A percentile compares a stretch with the other conserved stretches of the same genome.
These are phyloP conservation scores for Rallus limicola DNA, from an alignment of 2,113 vertebrate species.

Conservation along the genomic window DNA sequence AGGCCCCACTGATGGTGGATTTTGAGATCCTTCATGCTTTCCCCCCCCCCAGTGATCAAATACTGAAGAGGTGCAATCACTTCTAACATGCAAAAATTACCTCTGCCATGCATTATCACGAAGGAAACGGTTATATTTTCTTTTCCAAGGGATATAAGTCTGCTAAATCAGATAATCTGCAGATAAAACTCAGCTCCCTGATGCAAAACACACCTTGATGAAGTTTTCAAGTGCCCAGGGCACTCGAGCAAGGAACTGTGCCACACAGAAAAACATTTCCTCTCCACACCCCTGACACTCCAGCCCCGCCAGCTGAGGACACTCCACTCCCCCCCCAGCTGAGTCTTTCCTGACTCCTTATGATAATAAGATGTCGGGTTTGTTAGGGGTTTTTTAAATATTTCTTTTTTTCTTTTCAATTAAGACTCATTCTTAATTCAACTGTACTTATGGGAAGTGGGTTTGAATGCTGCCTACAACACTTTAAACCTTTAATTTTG, in stretches of 20 bases:
- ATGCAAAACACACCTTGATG: not conserved
- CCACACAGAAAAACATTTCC: not conserved
- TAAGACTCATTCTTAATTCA: not conserved
- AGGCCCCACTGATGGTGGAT: not conserved
- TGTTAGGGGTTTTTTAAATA: too few species aligned
- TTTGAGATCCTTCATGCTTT: not conserved
- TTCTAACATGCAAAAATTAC: not conserved
- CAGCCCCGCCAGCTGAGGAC: too few species aligned
- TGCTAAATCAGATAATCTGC: not conserved
- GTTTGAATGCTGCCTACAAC: not conserved
- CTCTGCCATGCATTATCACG: not conserved
- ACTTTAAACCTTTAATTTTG: not conserved
- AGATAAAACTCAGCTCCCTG: not conserved
- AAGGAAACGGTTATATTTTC: not conserved
- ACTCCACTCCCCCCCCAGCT: too few species aligned
- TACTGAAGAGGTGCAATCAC: not conserved
- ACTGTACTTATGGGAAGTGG: not conserved
- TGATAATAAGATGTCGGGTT: not conserved
- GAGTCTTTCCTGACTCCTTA: not conserved
- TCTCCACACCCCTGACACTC: not conserved
- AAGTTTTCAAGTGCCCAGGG: not conserved
- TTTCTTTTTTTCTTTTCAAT: not conserved
- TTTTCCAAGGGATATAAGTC: not conserved
- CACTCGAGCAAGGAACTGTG: not conserved
- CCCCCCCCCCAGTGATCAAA: not conserved